Conservation (phyloP, 2,888 invertebrate genomes). For the Chloroclystis v-ata region DNA sequence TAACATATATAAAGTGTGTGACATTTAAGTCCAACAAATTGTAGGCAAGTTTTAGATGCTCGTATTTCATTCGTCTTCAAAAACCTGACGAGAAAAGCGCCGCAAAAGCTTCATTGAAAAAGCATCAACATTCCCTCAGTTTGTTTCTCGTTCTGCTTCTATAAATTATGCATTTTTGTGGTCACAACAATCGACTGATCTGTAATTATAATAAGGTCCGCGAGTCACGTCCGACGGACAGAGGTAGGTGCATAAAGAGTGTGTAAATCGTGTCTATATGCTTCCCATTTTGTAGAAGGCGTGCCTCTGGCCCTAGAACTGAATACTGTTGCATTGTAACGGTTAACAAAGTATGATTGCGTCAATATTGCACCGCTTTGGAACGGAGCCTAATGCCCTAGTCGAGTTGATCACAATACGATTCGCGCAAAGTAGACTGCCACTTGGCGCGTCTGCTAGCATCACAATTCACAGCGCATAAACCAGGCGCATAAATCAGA, state of each 20-base stretch:
- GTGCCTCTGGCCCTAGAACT: constrained; percentile 45
- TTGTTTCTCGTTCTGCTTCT: constrained; percentile 57
- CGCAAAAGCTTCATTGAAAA: constrained; percentile 48
- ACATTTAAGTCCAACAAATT: constrained; percentile 44
- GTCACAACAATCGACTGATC: constrained; percentile 71
- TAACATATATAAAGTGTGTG: no score
- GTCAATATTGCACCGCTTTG: constrained; percentile 45
- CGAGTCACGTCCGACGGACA: constrained; percentile 62
- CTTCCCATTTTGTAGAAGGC: constrained; percentile 47
- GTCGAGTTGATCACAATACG: constrained; percentile 41
- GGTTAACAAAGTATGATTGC: constrained; percentile 51
- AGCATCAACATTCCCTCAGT: constrained; percentile 44
- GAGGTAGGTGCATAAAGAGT: constrained; percentile 36
- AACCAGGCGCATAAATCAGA: constrained; percentile 31
- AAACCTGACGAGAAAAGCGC: constrained; percentile 56
- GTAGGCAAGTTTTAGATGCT: constrained; percentile 35
- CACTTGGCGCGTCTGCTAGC: constrained; percentile 23
- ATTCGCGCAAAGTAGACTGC: constrained; percentile 35
- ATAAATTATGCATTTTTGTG: constrained; percentile 73
- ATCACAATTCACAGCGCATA: constrained; percentile 27
- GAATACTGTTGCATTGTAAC: constrained; percentile 47
- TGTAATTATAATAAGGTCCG: constrained; percentile 73
- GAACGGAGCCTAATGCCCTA: constrained; percentile 38
- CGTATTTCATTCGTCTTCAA: constrained; percentile 41
- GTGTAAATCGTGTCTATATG: constrained; percentile 45